Conservation (phyloP, 2,888 invertebrate genomes). For the Neoaliturus tenellus region DNA sequence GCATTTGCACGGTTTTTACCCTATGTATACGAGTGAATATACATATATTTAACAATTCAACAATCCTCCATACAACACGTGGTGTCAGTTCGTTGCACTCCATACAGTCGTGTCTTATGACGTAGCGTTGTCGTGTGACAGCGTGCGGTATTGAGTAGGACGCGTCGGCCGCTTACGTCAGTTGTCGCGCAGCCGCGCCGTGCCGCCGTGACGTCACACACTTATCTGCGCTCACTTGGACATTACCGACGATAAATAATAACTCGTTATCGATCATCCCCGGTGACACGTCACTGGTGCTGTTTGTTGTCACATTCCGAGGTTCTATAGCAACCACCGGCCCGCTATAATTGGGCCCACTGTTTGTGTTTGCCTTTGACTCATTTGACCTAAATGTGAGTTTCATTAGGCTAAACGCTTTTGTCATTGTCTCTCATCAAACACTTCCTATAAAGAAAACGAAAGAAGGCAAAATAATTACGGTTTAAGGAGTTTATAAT, state of each 20-base stretch:
- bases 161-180: constrained; percentile 53
- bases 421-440: too few relatives aligned
- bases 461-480: too few relatives aligned
- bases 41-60: too few relatives aligned
- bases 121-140: neutral
- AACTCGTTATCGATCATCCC: neutral
- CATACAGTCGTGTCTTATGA: too few relatives aligned
- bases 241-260: constrained; percentile 33
- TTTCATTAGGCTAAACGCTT: neutral
- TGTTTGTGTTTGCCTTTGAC: neutral
- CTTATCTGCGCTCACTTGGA: constrained; percentile 3
- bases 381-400: neutral
- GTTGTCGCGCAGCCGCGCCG: constrained; percentile 39
- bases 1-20: too few relatives aligned
- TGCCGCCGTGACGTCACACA: constrained; percentile 32
- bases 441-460: too few relatives aligned
- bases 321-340: constrained; percentile 28
- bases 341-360: neutral
- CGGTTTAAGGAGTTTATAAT: too few relatives aligned
- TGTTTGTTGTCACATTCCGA: neutral
- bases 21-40: too few relatives aligned
- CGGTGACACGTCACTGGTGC: neutral
- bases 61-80: too few relatives aligned
- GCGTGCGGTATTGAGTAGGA: constrained; percentile 32
- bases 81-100: too few relatives aligned